Conservation (phyloP, 2,113 vertebrate species). For the Dipodomys stephensi region DNA sequence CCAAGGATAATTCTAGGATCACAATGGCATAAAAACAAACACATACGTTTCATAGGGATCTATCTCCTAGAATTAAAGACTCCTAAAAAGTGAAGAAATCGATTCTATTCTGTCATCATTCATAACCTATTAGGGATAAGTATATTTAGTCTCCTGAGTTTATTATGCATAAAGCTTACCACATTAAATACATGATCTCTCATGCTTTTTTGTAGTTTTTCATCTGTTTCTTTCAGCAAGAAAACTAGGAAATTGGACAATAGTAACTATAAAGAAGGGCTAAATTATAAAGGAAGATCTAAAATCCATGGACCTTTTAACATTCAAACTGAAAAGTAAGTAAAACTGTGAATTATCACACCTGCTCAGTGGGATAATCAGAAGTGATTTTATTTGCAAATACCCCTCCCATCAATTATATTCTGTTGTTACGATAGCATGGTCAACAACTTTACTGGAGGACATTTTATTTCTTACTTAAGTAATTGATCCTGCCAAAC, state of each 20-base stretch:
- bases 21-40: not conserved
- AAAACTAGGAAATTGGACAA: not conserved
- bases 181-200: slow-evolving; percentile 10
- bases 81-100: not conserved
- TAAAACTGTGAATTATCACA: not conserved
- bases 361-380: not conserved
- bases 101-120: not conserved
- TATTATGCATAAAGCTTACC: slow-evolving; percentile 25
- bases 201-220: not conserved
- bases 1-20: not conserved
- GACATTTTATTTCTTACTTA: slow-evolving; percentile 38
- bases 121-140: not conserved
- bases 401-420: not conserved
- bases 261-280: not conserved
- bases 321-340: not conserved
- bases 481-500: not conserved
- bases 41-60: not conserved
- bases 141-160: not conserved
- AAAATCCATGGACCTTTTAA: not conserved
- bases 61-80: not conserved
- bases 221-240: not conserved
- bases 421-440: not conserved
- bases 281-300: not conserved
- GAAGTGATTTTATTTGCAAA: not conserved
- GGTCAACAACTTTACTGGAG: not conserved